Evolutionary conservation across 2,888 invertebrate genomes (phyloP), one percentile per base, ranked within the genome.

Genomic region (Ormyrus nitidulus): DNA sequence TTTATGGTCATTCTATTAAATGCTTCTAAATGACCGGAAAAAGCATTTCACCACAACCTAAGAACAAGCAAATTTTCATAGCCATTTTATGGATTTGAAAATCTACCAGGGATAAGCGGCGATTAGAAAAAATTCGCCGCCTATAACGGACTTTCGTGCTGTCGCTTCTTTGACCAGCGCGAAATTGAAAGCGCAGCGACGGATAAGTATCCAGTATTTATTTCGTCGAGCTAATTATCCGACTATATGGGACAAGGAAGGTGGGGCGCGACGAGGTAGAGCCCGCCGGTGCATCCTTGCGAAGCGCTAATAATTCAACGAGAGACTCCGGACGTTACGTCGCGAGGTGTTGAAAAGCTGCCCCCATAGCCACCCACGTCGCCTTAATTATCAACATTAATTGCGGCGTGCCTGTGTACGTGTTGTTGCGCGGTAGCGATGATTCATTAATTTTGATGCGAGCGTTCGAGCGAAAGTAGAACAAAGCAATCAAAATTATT

Each of bases 401-500:
- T 76, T 53, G 61, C 9, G 54, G 9, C 56, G 49, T 62, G 53
- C n/a, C 9, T 76, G 8, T 56, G 48, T 48, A 13, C 58, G 64
- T 62, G 46, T 9, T 9, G 13, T 10, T 10, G 7, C 54, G 19
- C 13, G 64, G 62, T 13, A 46, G 59, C 65, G 56, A 72, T 75
- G 74, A 75, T 74, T 75, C 77, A 83, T 82, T 81, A 77, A 83
- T 82, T 82, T 83, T 83, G 19, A 78, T 74, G 58, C 48, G 48
- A 65, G 65, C 34, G 49, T 13, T 0, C 34, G 58, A n/a, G 13
- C 49, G 58, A 74, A 75, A 75, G 58, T 75, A 75, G 75, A 75
- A 59, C 75, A 46, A 68, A 75, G 75, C 68, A 59, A 75, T 68
- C 46, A 68, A 61, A 75, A 75, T 75, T 75, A 75, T 75, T 75